Base-by-base conservation (phyloP, 1,140 invertebrate genomes). In the Rhynchophorus ferrugineus region DNA sequence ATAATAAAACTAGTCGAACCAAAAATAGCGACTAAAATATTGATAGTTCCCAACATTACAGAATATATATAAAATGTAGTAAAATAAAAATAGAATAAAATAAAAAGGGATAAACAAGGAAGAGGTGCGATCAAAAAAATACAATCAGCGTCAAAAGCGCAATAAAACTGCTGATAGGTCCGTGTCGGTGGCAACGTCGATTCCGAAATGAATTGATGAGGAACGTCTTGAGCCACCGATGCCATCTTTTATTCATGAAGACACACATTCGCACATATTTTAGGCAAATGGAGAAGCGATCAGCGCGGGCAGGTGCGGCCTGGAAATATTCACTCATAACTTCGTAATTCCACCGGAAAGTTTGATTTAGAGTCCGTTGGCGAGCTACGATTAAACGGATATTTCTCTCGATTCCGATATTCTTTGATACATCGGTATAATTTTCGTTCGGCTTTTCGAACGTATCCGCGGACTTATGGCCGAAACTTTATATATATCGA, bases 271-370 rank as follows among this genome's bases (percentile, higher is more conserved):
- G 52, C 57, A 53, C 50, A 61, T 56, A 61, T 58, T 53, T 58
- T 58, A 61, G 46, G 49, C 57, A 61, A 61, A 61, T 61, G 53
- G 59, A 57, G 49, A 59, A 57, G 57, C 59, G 59, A 61, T 61
- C 56, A 47, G 39, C 16, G 38, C 43, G 35, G 47, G 54, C 59
- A 61, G 59, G 59, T 61, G 59, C 45, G 43, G 20, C 29, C 34
- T 33, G 57, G 51, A 58, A 61, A 61, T 61, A 59, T 61, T 61
- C 57, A 56, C 59, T 53, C 54, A 57, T 56, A 61, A 59, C 49
- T 57, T 51, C 41, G 54, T 59, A 61, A 61, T 61, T 57, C 51
- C 42, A 35, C 17, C 22, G 52, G 20, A 38, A 56, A 55, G 54
- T 59, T 56, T 61, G 53, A 59, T 59, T 61, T 59, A 59, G 50